Base-by-base conservation (phyloP, 2,888 invertebrate genomes). In the Apotomis capreana region DNA sequence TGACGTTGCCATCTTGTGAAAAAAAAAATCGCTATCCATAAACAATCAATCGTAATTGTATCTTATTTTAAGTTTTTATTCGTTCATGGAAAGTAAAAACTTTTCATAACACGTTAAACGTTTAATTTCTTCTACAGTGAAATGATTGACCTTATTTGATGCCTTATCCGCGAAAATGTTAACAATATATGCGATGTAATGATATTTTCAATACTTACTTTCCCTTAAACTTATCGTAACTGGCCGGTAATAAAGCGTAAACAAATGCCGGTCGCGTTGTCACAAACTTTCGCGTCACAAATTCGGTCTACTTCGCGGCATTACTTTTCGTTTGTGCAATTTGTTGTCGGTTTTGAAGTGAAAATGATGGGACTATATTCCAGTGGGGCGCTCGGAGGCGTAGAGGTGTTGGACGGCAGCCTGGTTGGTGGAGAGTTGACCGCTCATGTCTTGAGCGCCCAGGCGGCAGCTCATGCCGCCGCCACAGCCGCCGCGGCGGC, bases 371-470 rank as follows among this genome's bases (percentile, higher is more conserved):
- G 92, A 71, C 83, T 93, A 78, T 93, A 92, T 92, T 92, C 92
- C 87, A 92, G 95, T 84, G 95, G 95, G 80, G 94, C 94, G 82
- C 93, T 95, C 86, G 86, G 90, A 87, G 90, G 92, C 74, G 89
- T 92, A 80, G 92, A 92, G 76, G 91, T 93, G 79, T 83, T 93
- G 78, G 93, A 88, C 82, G 84, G 92, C 74, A 86, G 92, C 64
- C 77, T 91, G 82, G 89, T 90, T 64, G 89, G 92, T 69, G 89
- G 89, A 26, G 91, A 92, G 78, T 81, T 92, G 81, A 89, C 90
- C 63, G 89, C 92, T 5, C 91, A 91, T 75, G 91, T 92, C 70
- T 78, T 93, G 77, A 90, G 85, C 80, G 90, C 91, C 77, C 94
- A 89, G 85, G 94, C 90, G 78, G 94, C 91, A 79, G 94, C 94